Evolutionary conservation across 2,797 vertebrate genomes (phyloP).

Genomic region (Enteromius unitaeniatus): DNA sequence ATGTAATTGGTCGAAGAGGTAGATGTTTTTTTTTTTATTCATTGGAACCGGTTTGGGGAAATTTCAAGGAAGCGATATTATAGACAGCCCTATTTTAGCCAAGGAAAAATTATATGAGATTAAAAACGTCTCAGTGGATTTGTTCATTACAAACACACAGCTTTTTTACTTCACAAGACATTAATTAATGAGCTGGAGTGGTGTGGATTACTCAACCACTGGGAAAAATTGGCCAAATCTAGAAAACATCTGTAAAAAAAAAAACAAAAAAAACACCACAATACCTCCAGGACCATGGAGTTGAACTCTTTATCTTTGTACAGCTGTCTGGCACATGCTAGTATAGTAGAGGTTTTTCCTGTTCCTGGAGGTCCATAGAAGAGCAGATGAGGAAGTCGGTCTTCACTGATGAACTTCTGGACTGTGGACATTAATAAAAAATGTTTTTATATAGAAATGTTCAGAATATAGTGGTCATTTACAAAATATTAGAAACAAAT

Average conservation of each 20-base stretch:
- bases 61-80: neutral
- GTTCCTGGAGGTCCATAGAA: conserved; percentile 97
- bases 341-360: conserved; percentile 95
- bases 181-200: neutral
- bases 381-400: conserved; percentile 90
- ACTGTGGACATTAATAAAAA: conserved; percentile 73
- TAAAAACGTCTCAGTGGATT: neutral
- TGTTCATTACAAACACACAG: neutral
- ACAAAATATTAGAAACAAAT: neutral
- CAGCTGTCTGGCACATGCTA: conserved; percentile 91
- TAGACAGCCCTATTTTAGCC: neutral
- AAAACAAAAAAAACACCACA: neutral
- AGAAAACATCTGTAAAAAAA: neutral
- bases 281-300: conserved; percentile 96
- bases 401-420: conserved; percentile 93
- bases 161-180: neutral
- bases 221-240: neutral
- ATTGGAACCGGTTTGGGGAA: neutral
- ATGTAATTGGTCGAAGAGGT: neutral
- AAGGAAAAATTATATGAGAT: neutral
- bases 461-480: neutral
- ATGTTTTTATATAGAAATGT: neutral
- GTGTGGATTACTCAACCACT: neutral
- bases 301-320: conserved; percentile 91
- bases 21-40: neutral